Evolutionary conservation across 2,113 vertebrate species (phyloP).

Genomic region (Suncus etruscus): DNA sequence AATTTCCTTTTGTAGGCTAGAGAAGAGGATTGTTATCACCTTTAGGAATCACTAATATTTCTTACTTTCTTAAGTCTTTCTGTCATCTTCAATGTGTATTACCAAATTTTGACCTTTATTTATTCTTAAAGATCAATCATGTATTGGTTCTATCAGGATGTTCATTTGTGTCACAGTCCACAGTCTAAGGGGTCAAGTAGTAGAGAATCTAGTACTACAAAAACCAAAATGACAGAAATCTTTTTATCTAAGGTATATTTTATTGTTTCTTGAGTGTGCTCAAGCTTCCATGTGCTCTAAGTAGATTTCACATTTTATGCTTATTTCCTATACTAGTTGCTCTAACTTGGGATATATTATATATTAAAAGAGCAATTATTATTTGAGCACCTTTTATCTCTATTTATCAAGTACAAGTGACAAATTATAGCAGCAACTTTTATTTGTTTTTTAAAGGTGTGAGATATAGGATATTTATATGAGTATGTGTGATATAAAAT

Average conservation of each 20-base stretch:
- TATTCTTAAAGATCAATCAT: neutral
- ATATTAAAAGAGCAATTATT: slow-evolving; percentile 38
- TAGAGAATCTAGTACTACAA: neutral
- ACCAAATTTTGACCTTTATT: neutral
- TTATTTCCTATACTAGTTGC: neutral
- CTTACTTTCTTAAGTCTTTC: accelerated
- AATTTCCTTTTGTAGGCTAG: neutral
- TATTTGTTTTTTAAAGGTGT: slow-evolving; percentile 78
- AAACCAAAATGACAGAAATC: neutral
- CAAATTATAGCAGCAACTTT: slow-evolving; percentile 76
- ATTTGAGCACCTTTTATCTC: slow-evolving; percentile 69
- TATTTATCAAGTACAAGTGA: slow-evolving; percentile 73
- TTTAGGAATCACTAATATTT: neutral
- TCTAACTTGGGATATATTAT: neutral
- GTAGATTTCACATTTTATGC: neutral
- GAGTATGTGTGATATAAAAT: slow-evolving; percentile 81
- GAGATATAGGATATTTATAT: slow-evolving; percentile 83
- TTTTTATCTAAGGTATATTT: neutral
- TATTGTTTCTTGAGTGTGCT: neutral
- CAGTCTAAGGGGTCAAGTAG: neutral
- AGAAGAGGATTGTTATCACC: neutral
- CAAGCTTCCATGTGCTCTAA: slow-evolving; percentile 5
- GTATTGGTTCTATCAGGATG: neutral
- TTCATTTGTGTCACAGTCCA: neutral
- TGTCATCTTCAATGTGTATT: neutral